phyloP scores from a whole-genome alignment of 2,888 invertebrate genomes.

The Hipparchia semele region DNA sequence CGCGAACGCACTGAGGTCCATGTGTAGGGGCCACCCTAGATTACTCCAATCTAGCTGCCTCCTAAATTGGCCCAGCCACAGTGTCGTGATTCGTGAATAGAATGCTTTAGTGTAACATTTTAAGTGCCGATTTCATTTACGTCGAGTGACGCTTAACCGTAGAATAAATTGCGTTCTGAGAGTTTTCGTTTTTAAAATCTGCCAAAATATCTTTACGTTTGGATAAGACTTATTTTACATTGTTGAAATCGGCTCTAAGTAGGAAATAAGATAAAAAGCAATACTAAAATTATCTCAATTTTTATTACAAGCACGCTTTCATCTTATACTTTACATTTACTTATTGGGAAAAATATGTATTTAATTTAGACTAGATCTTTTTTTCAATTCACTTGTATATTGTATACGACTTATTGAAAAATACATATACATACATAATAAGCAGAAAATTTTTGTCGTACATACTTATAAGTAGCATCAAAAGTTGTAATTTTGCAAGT shows the following conservation, averaged over 20 bases:
- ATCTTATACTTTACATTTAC: neutral
- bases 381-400: constrained; percentile 27
- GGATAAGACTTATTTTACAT: no score
- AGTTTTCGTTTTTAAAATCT: no score
- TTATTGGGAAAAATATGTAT: constrained; percentile 35
- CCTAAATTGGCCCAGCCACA: no score
- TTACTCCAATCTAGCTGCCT: no score
- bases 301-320: constrained; percentile 3
- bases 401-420: constrained; percentile 2
- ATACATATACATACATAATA: neutral
- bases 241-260: neutral
- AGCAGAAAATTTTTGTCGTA: neutral
- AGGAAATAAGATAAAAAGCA: neutral
- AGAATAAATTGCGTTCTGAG: no score
- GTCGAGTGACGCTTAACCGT: no score
- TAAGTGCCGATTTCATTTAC: no score
- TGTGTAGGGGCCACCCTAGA: no score
- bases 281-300: neutral
- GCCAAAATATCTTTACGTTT: no score
- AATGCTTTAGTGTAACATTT: no score
- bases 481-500: neutral
- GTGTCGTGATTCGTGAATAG: no score
- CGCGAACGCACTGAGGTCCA: no score
- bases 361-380: constrained; percentile 45
- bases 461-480: neutral